Conservation (phyloP, 2,113 vertebrate genomes). For the Plectropomus leopardus region DNA sequence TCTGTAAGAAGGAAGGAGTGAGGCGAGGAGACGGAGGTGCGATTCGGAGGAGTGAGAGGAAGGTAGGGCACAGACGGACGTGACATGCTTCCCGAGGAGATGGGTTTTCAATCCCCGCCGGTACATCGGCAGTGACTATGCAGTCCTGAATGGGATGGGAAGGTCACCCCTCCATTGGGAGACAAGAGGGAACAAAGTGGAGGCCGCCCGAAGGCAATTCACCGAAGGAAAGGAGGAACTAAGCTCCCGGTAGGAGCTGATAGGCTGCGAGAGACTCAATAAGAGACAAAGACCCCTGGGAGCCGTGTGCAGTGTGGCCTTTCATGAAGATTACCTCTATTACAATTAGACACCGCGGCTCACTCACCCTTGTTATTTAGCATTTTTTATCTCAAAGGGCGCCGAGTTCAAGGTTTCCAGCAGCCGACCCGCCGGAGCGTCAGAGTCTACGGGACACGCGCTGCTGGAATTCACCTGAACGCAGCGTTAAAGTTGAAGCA, state of each 20-base stretch:
- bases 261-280: constrained; percentile 43
- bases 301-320: constrained; percentile 34
- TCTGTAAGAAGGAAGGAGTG: constrained; percentile 15
- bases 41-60: constrained; percentile 25
- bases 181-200: constrained; percentile 47
- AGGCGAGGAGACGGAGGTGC: constrained; percentile 23
- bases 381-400: constrained; percentile 28
- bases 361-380: constrained; percentile 28
- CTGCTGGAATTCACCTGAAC: neutral
- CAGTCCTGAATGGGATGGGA: constrained; percentile 57
- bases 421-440: neutral
- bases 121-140: constrained; percentile 39
- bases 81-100: constrained; percentile 58
- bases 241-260: constrained; percentile 50
- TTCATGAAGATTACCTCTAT: constrained; percentile 54
- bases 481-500: neutral
- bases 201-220: constrained; percentile 44
- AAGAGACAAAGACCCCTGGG: constrained; percentile 29
- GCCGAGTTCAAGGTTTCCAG: constrained; percentile 37
- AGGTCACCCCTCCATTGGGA: constrained; percentile 66
- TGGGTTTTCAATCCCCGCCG: constrained; percentile 50
- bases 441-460: neutral
- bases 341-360: constrained; percentile 38
- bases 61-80: constrained; percentile 35
- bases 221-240: constrained; percentile 43